Evolutionary conservation across 2,797 vertebrate species (phyloP).

Genomic region (Chelonia mydas): DNA sequence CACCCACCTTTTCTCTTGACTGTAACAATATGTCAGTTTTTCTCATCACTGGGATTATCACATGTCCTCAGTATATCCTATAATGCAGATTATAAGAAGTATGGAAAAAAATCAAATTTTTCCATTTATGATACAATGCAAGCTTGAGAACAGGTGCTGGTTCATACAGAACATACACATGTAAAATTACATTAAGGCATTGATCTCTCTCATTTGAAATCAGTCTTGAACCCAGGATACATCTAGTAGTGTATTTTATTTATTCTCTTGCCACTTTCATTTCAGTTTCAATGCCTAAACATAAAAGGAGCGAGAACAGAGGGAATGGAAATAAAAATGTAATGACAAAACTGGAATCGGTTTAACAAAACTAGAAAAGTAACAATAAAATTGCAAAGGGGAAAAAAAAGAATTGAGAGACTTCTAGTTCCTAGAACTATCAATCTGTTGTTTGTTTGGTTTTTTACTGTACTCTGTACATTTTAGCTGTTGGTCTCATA

Average conservation of each 20-base stretch:
- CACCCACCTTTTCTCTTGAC: neutral
- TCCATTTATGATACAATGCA: neutral
- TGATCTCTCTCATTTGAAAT: neutral
- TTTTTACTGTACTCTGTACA: neutral
- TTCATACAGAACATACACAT: neutral
- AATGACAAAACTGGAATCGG: neutral
- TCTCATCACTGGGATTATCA: fast-evolving
- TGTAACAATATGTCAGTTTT: neutral
- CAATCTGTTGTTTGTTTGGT: neutral
- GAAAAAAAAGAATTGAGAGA: neutral
- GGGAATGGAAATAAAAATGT: neutral
- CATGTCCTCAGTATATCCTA: neutral
- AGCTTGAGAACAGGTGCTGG: neutral
- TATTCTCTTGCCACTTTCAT: neutral
- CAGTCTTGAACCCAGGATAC: neutral
- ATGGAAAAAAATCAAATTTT: neutral
- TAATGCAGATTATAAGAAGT: neutral
- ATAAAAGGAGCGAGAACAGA: neutral
- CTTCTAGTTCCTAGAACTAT: neutral
- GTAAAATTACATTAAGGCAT: neutral
- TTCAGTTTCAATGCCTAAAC: neutral
- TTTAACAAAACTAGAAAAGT: neutral
- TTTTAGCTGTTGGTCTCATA: neutral
- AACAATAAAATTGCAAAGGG: neutral
- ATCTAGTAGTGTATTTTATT: neutral